Percentiles rank a stretch among this genome's conserved stretches.
These are phyloP conservation scores for Steromphala cineraria DNA, from an alignment of 2,888 invertebrate genomes.

Conservation along the genomic window DNA sequence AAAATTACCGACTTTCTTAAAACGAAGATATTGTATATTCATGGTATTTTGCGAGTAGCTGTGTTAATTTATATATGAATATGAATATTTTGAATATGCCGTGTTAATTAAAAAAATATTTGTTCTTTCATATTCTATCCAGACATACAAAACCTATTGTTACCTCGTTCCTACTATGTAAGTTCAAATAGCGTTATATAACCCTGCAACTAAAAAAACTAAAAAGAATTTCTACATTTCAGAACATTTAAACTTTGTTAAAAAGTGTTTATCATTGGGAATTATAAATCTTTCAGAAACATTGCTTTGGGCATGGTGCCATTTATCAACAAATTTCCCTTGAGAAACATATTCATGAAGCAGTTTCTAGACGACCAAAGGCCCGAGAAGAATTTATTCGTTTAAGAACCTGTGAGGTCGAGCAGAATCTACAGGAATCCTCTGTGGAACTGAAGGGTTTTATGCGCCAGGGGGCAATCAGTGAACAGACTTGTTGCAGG, in stretches of 20 bases:
- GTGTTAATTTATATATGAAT: too few species aligned
- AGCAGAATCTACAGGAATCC: background rate
- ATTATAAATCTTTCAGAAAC: conserved; percentile 4
- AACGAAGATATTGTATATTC: too few species aligned
- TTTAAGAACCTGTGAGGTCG: conserved; percentile 7
- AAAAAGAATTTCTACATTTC: background rate
- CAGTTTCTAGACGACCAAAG: conserved; percentile 7
- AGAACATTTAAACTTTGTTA: conserved; percentile 5
- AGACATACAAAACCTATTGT: too few species aligned
- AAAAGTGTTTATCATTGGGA: conserved; percentile 12
- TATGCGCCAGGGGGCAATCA: conserved; percentile 1
- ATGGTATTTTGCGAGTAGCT: too few species aligned
- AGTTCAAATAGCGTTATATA: too few species aligned
- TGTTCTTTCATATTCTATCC: too few species aligned
- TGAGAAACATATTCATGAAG: conserved; percentile 6
- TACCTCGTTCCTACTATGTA: too few species aligned
- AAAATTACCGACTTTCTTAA: too few species aligned
- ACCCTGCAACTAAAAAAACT: too few species aligned
- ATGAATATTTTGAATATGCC: too few species aligned
- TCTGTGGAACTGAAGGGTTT: background rate
- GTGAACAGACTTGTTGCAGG: background rate
- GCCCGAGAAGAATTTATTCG: conserved; percentile 13
- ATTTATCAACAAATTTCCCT: conserved; percentile 15
- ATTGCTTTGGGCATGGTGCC: background rate
- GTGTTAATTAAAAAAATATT: too few species aligned